Percentiles rank a stretch among this genome's conserved stretches.
phyloP scores from a whole-genome alignment of 2,888 invertebrate genomes.

The Hyles lineata region DNA sequence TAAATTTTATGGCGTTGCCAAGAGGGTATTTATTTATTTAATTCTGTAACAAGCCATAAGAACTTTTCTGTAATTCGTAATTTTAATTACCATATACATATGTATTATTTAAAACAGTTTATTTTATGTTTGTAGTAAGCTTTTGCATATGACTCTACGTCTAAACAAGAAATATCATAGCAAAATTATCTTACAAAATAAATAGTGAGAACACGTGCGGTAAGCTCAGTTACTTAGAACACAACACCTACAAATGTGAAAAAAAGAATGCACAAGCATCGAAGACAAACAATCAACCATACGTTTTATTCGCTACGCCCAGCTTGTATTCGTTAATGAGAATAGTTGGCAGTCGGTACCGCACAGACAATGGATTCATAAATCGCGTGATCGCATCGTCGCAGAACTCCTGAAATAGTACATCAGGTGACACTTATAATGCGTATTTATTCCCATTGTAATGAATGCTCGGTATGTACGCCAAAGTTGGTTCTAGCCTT shows the following conservation, averaged over 20 bases:
- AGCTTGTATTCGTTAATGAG: slow-evolving; percentile 69
- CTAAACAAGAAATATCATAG: no score
- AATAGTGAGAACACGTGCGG: neutral
- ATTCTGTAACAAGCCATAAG: no score
- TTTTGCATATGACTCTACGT: no score
- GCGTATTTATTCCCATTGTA: slow-evolving; percentile 71
- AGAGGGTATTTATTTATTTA: neutral
- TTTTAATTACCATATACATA: no score
- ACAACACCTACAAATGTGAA: neutral
- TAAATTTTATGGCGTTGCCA: slow-evolving; percentile 4
- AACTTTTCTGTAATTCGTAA: no score
- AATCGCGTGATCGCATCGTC: slow-evolving; percentile 72
- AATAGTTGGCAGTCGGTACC: slow-evolving; percentile 54
- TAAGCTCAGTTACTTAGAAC: neutral
- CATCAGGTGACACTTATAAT: slow-evolving; percentile 66
- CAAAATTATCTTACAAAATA: no score
- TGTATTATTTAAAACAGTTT: no score
- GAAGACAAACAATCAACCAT: slow-evolving; percentile 52
- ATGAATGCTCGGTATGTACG: slow-evolving; percentile 18
- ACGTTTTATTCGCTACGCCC: slow-evolving; percentile 50
- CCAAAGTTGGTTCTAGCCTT: slow-evolving; percentile 22
- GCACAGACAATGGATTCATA: slow-evolving; percentile 74
- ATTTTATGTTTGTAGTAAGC: no score
- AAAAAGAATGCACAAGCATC: neutral
- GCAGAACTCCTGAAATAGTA: slow-evolving; percentile 71